Evolutionary conservation across 2,888 invertebrate genomes (phyloP).

Genomic region (Pristionchus entomophagus): DNA sequence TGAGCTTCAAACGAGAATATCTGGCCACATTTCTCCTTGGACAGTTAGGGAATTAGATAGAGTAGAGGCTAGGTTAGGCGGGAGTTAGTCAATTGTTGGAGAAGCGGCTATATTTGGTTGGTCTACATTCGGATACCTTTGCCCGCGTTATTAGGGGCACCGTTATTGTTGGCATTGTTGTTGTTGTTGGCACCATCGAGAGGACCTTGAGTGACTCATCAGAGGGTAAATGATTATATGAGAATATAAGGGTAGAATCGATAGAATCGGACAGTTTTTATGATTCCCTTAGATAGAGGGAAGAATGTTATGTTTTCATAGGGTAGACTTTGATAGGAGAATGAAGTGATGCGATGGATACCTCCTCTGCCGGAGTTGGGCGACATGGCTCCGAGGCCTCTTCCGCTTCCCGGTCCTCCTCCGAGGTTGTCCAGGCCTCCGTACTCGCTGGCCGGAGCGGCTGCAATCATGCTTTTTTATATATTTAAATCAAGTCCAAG

Average conservation of each 20-base stretch:
- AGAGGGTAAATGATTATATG: neutral
- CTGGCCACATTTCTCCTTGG: too few species aligned
- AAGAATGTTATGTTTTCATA: neutral
- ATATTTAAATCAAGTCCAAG: neutral
- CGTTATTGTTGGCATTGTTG: neutral
- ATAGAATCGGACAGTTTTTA: too few species aligned
- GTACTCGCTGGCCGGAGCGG: slow-evolving; percentile 43
- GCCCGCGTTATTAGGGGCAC: neutral
- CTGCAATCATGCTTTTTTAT: neutral
- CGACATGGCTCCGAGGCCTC: slow-evolving; percentile 43
- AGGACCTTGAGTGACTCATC: slow-evolving; percentile 11
- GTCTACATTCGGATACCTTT: slow-evolving; percentile 19
- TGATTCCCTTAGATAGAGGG: neutral
- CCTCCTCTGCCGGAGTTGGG: slow-evolving; percentile 12
- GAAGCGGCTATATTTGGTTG: neutral
- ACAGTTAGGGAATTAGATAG: neutral
- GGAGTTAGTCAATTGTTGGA: slow-evolving; percentile 8
- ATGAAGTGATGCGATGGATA: neutral
- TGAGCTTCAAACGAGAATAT: too few species aligned
- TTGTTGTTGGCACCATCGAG: slow-evolving; percentile 7
- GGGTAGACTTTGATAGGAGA: neutral
- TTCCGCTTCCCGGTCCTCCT: neutral
- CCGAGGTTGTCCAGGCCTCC: neutral
- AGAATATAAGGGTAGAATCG: neutral
- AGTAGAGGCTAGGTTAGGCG: slow-evolving; percentile 3